A percentile compares a stretch with the other conserved stretches of the same genome.
phyloP scores from a whole-genome alignment of 2,888 invertebrate genomes.

The Trichogramma dendrolimi region DNA sequence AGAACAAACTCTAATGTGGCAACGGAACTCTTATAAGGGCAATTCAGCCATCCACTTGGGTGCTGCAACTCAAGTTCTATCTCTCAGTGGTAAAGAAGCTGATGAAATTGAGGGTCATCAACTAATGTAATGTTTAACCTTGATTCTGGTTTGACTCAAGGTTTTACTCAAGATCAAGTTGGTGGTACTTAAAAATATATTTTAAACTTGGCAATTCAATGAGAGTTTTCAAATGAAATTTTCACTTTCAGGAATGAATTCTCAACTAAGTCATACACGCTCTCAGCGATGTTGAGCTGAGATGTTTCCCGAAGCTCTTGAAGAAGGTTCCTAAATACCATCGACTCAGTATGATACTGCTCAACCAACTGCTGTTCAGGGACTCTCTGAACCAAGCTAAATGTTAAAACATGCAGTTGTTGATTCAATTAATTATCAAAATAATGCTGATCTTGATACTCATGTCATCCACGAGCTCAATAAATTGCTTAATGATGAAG shows the following conservation, averaged over 20 bases:
- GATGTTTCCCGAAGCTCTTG: conserved; percentile 97
- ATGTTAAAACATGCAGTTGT: conserved; percentile 98
- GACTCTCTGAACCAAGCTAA: conserved; percentile 93
- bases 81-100: no score
- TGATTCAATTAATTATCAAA: conserved; percentile 97
- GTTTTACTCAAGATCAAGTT: no score
- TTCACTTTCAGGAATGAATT: conserved; percentile 77
- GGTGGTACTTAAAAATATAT: no score
- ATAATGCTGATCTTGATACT: conserved; percentile 94
- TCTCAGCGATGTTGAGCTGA: conserved; percentile 96
- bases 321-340: conserved; percentile 95
- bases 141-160: no score
- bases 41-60: no score
- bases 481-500: no score
- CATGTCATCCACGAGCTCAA: no score
- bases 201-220: neutral
- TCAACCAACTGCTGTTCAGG: conserved; percentile 93
- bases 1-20: no score
- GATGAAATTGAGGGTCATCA: no score
- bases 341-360: conserved; percentile 93
- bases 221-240: neutral
- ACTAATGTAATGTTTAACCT: no score
- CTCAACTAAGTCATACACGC: conserved; percentile 91
- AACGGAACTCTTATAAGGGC: no score
- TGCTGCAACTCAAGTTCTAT: no score